These are phyloP conservation scores for Teleogryllus oceanicus DNA, from an alignment of 2,888 invertebrate genomes.

Conservation along the genomic window DNA sequence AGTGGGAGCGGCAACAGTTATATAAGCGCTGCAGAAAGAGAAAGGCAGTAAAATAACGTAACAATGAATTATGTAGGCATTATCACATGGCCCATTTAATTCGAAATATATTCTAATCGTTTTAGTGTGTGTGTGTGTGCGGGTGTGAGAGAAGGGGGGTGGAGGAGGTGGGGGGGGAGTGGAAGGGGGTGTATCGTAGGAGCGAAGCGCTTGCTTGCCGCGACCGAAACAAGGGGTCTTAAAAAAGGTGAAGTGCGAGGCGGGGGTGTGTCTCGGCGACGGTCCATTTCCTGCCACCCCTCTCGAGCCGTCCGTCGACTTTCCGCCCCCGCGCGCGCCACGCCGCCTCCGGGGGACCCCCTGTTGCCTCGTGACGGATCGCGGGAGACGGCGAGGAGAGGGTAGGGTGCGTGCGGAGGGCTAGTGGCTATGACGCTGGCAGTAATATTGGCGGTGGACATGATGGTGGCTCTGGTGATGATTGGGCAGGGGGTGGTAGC, in stretches of 20 bases:
- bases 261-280: background rate
- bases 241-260: background rate
- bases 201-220: background rate
- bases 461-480: too few species aligned
- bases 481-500: too few species aligned
- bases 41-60: constrained; percentile 1
- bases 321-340: background rate
- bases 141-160: background rate
- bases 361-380: background rate
- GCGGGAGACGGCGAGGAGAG: too few species aligned
- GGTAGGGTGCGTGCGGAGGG: too few species aligned
- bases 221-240: background rate
- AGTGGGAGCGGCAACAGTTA: background rate
- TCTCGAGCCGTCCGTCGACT: background rate
- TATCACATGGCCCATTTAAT: constrained; percentile 18
- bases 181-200: background rate
- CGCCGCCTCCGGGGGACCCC: background rate
- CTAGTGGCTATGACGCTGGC: too few species aligned
- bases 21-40: background rate
- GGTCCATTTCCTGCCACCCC: background rate
- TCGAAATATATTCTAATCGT: constrained; percentile 6
- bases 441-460: too few species aligned
- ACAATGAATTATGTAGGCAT: constrained; percentile 18
- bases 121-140: background rate
- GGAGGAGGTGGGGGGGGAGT: background rate